A percentile compares a stretch with the other conserved stretches of the same genome.
Evolutionary conservation across 2,797 vertebrate genomes (phyloP).

Genomic region (Mus spretus): DNA sequence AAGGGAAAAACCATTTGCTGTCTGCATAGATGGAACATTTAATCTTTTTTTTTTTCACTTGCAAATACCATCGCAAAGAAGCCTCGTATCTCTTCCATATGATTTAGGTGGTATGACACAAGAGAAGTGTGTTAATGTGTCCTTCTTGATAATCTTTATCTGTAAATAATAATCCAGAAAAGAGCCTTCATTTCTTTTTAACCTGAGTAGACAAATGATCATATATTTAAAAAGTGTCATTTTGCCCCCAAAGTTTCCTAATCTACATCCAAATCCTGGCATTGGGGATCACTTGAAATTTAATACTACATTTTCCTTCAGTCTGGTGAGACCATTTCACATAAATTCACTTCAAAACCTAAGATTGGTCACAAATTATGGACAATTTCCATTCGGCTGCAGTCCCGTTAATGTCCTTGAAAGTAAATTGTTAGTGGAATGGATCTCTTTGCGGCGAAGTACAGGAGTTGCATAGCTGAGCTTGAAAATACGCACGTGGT

Average conservation of each 20-base stretch:
- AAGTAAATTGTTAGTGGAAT: slow-evolving; percentile 12
- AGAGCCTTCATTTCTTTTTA: slow-evolving; percentile 1
- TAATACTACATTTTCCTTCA: slow-evolving; percentile 43
- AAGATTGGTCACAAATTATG: slow-evolving; percentile 10
- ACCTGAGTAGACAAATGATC: neutral
- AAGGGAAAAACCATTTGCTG: neutral
- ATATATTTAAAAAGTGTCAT: slow-evolving; percentile 39
- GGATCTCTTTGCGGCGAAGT: neutral
- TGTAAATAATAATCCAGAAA: slow-evolving; percentile 37
- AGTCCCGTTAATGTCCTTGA: slow-evolving; percentile 33
- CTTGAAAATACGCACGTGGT: neutral
- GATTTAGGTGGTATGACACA: neutral
- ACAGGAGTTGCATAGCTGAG: neutral
- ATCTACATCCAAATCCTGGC: slow-evolving; percentile 29
- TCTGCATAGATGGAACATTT: neutral
- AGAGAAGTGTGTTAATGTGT: neutral
- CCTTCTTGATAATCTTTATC: slow-evolving; percentile 36
- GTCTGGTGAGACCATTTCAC: slow-evolving; percentile 17
- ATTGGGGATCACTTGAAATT: neutral
- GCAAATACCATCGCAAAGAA: neutral
- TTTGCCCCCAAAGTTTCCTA: slow-evolving; percentile 7
- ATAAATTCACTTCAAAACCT: slow-evolving; percentile 3
- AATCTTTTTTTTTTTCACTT: neutral
- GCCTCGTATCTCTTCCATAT: neutral
- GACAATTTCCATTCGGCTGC: neutral